A percentile compares a stretch with the other conserved stretches of the same genome.
Conservation (phyloP, 2,797 vertebrate species). For the Alauda arvensis region DNA sequence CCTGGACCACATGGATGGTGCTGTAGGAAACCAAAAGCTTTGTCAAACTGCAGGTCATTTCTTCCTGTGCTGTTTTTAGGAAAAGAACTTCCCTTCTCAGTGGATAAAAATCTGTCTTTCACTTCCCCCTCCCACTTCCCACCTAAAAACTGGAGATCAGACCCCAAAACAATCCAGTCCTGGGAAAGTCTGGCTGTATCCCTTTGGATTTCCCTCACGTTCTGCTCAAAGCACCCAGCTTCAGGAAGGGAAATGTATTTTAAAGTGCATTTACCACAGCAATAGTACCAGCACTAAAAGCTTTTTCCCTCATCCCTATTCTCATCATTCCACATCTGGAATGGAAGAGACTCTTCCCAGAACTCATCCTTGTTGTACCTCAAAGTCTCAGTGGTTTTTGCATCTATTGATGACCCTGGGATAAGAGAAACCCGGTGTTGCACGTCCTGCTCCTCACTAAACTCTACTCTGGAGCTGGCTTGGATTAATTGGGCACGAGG, state of each 20-base stretch:
- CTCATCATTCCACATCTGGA: background rate
- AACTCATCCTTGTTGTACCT: slow-evolving; percentile 38
- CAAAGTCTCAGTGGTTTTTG: slow-evolving; percentile 30
- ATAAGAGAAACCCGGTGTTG: background rate
- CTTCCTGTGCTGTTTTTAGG: background rate
- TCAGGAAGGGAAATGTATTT: slow-evolving; percentile 21
- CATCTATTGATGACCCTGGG: slow-evolving; percentile 10
- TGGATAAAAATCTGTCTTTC: background rate
- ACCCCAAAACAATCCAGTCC: background rate
- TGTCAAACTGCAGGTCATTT: background rate
- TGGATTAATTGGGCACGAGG: slow-evolving; percentile 46
- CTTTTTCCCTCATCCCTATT: slow-evolving; percentile 14
- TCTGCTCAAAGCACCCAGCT: slow-evolving; percentile 34
- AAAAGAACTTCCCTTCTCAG: background rate
- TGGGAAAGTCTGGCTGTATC: slow-evolving; percentile 4
- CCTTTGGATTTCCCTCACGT: slow-evolving; percentile 7
- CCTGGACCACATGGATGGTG: background rate
- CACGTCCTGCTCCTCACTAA: slow-evolving; percentile 35
- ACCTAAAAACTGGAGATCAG: background rate
- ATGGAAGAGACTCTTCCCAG: background rate
- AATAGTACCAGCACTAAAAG: slow-evolving; percentile 56
- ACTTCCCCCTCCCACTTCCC: background rate
- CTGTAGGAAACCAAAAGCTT: background rate
- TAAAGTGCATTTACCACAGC: slow-evolving; percentile 68
- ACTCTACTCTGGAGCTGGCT: slow-evolving; percentile 54